Conservation (phyloP, 2,113 vertebrate genomes). For the Nerophis lumbriciformis region DNA sequence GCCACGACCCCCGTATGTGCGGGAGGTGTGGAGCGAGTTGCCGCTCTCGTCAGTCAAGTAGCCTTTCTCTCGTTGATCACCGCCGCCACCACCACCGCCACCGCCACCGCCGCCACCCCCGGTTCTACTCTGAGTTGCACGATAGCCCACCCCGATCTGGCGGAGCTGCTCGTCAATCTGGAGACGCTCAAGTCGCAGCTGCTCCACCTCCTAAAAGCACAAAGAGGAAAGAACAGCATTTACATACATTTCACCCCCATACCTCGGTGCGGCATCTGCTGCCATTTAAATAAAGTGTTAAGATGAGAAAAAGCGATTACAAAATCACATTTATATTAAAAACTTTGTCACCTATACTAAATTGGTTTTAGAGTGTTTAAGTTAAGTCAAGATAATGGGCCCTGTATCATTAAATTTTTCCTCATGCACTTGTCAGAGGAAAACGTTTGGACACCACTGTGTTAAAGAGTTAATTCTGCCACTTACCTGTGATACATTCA, state of each 20-base stretch:
- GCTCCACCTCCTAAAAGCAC: conserved; percentile 80
- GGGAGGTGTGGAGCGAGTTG: conserved; percentile 77
- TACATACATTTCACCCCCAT: background rate
- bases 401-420: too few species aligned
- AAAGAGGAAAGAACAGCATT: background rate
- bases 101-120: conserved; percentile 26
- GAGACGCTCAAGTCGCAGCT: conserved; percentile 82
- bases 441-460: too few species aligned
- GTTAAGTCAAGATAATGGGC: too few species aligned
- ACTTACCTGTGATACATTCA: too few species aligned
- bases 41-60: conserved; percentile 81
- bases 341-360: too few species aligned
- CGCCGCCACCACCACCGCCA: conserved; percentile 25
- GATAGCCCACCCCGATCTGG: conserved; percentile 84
- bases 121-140: conserved; percentile 60
- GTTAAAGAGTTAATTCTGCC: too few species aligned
- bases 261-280: too few species aligned
- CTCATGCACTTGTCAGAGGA: too few species aligned
- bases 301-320: too few species aligned
- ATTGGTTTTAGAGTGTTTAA: too few species aligned
- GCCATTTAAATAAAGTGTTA: too few species aligned
- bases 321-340: too few species aligned
- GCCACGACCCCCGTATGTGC: conserved; percentile 82
- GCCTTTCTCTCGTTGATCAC: conserved; percentile 72
- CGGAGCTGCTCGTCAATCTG: conserved; percentile 90